phyloP scores from a whole-genome alignment of 2,888 invertebrate species.

The Cancer borealis region DNA sequence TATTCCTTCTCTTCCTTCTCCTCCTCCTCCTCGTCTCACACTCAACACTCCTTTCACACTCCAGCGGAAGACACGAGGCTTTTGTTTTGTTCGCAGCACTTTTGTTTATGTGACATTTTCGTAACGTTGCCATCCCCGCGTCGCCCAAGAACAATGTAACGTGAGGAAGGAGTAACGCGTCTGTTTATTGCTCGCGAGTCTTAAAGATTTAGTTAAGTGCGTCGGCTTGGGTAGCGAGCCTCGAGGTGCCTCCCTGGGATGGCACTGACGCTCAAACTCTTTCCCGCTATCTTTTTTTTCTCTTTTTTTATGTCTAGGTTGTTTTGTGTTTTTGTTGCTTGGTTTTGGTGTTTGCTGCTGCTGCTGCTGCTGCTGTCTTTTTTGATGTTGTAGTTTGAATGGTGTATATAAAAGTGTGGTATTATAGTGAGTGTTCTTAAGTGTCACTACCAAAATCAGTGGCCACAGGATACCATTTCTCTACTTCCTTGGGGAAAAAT shows the following conservation, averaged over 20 bases:
- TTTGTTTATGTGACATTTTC: slow-evolving; percentile 10
- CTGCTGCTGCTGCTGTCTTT: not conserved
- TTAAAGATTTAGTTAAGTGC: slow-evolving; percentile 29
- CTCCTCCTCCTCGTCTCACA: not conserved
- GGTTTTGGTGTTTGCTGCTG: not conserved
- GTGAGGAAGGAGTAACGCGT: slow-evolving; percentile 29
- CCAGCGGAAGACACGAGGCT: not conserved
- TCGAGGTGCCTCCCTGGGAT: not conserved
- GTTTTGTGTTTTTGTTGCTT: not conserved
- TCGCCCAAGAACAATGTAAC: slow-evolving; percentile 5
- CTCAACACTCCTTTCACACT: not conserved
- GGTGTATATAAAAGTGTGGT: too few relatives aligned
- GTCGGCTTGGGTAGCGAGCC: slow-evolving; percentile 8
- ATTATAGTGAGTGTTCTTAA: too few relatives aligned
- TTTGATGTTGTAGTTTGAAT: not conserved
- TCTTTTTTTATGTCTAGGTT: not conserved
- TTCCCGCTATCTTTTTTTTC: not conserved
- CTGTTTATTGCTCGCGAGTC: not conserved
- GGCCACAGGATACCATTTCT: not conserved
- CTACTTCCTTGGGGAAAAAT: too few relatives aligned
- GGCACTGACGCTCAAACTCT: not conserved
- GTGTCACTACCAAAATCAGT: not conserved
- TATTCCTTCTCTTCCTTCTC: not conserved
- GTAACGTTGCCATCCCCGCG: not conserved
- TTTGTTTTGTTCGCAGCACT: not conserved